A percentile compares a stretch with the other conserved stretches of the same genome.
Conservation (phyloP, 2,113 vertebrate genomes). For the Zosterops japonicus region DNA sequence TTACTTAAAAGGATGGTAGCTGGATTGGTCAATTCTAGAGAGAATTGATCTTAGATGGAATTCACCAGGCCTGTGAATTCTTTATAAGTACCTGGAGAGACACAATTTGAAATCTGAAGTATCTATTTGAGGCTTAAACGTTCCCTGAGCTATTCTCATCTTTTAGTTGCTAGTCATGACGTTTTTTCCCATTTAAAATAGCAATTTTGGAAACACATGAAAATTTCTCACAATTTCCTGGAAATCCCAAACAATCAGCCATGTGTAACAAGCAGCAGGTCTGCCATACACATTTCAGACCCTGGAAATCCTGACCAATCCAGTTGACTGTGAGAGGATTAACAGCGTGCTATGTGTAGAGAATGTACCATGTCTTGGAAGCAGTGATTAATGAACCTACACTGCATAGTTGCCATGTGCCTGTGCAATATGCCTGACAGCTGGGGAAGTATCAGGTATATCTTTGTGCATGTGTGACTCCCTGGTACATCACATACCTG, state of each 20-base stretch:
- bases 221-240: neutral
- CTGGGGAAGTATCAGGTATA: neutral
- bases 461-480: neutral
- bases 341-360: rapidly evolving
- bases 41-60: neutral
- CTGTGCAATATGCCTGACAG: neutral
- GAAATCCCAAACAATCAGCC: neutral
- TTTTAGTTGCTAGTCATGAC: neutral
- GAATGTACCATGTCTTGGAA: neutral
- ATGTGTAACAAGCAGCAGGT: neutral
- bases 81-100: neutral
- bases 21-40: neutral
- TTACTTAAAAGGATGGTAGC: neutral
- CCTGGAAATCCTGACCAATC: neutral
- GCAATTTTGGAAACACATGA: neutral
- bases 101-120: neutral
- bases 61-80: neutral
- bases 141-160: neutral
- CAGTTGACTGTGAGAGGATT: neutral
- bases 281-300: neutral
- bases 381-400: neutral
- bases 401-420: neutral
- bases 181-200: neutral
- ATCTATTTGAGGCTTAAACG: neutral
- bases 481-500: neutral